Evolutionary conservation across 2,113 vertebrate species (phyloP), one percentile per base, ranked within the genome.

Genomic region (Plotosus lineatus): DNA sequence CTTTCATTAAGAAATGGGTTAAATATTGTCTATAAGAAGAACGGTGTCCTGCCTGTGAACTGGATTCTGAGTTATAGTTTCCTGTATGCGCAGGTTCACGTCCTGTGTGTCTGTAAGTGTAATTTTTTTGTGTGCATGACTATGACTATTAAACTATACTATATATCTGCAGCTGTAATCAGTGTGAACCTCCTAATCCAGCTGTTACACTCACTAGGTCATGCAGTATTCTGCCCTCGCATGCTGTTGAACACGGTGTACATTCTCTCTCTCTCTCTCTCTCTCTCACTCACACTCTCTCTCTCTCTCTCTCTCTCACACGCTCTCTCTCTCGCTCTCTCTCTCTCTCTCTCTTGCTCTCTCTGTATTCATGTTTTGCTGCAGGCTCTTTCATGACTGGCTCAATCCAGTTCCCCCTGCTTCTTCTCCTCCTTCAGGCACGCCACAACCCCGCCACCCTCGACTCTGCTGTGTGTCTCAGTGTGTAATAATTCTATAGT

Each of bases 341-440:
- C n/a, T n/a, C n/a, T n/a, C n/a, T n/a, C n/a, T n/a, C n/a, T n/a
- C n/a, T 44, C n/a, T 21, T 28, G 26, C 36, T 77, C 4, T 76
- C 26, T 33, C 40, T 48, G 26, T 61, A 53, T 82, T 60, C 33
- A 66, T 38, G 50, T 68, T 75, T 81, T 85, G 85, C 81, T 83
- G 55, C 80, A 73, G 66, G 79, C 75, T 76, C 74, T 60, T 4
- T 56, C 56, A 17, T 7, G 86, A 88, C 92, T 90, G 88, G 90
- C 81, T 92, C 40, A 88, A 90, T 92, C 92, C 91, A 90, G 90
- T 92, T 91, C 80, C 51, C 48, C 4, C 88, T 81, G 89, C 89
- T 69, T 89, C 63, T 63, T 69, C 23, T 44, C 56, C 55, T 61
- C 66, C 55, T 66, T 51, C 63, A 38, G 40, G 56, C 48, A 66